Base-by-base conservation (phyloP, 2,888 invertebrate genomes). In the Melanotus villosus region DNA sequence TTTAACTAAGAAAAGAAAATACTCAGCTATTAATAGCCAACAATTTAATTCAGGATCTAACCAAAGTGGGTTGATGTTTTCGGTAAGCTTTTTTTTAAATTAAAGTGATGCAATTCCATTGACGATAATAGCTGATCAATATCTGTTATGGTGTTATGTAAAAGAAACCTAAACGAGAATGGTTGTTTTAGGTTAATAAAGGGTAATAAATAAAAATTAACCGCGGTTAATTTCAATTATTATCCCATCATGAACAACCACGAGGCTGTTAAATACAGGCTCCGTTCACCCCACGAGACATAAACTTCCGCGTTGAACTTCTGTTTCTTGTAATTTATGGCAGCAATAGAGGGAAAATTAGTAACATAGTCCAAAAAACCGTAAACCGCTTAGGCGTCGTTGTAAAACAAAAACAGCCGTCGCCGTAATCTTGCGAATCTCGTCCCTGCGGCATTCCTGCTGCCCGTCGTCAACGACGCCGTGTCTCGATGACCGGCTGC, bases 391-490 rank as follows among this genome's bases (percentile, higher is more conserved):
- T 54, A 64, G 47, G 52, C 64, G 54, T 52, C 54, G 41, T 52
- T 54, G 38, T 34, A 38, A 57, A 67, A 60, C 60, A 67, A 60
- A 60, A 67, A 52, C 63, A 62, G 59, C 38, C 54, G 26, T 26
- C 26, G 52, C 19, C 43, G 54, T 43, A 67, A 67, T 59, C 60
- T 67, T 26, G 26, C 16, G 52, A 52, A 50, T 52, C 38, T 50
- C 63, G 34, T 63, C 63, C 50, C 52, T 52, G 36, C 38, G 54
- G 41, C 36, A 63, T 54, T 52, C 41, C 36, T 34, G 50, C 38
- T 26, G 26, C 4, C 26, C 26, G 26, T 26, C 45, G 63, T n/a
- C n/a, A n/a, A n/a, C n/a, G n/a, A n/a, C n/a, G n/a, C 50, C 63
- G 50, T 62, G 60, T 67, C 60, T 67, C 41, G 50, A 60, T 60